Percentiles rank a stretch among this genome's conserved stretches.
Conservation (phyloP, 2,797 vertebrate species). For the Furcifer pardalis region DNA sequence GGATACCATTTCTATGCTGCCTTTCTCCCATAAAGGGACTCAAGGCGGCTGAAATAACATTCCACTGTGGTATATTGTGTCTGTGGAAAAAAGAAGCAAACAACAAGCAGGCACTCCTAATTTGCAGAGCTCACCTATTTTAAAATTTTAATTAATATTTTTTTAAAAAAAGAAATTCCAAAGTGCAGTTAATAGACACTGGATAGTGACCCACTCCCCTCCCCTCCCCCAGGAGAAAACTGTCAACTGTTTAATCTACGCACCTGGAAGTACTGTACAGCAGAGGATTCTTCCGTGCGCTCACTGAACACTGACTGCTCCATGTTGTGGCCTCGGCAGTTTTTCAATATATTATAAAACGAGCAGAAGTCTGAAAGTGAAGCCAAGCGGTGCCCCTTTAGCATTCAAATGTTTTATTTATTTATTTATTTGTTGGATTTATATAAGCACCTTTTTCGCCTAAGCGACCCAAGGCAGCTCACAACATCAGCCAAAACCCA, state of each 20-base stretch:
- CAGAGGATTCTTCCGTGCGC: constrained; percentile 94
- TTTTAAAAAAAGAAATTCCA: not conserved
- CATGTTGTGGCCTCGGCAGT: constrained; percentile 83
- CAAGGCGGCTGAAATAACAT: not conserved
- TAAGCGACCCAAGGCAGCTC: too few species aligned
- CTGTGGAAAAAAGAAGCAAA: not conserved
- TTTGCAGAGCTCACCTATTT: not conserved
- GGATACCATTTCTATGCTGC: not conserved
- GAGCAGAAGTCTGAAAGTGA: constrained; percentile 88
- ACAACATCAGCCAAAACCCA: too few species aligned
- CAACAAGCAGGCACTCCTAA: not conserved
- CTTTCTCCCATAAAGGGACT: too few species aligned
- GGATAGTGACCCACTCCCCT: not conserved
- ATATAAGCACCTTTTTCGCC: too few species aligned
- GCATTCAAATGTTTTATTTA: not conserved
- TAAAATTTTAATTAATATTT: not conserved
- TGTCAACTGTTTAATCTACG: not conserved
- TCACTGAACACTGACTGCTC: constrained; percentile 93
- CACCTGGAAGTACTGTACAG: constrained; percentile 98
- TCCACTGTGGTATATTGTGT: not conserved
- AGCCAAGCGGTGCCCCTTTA: constrained; percentile 15
- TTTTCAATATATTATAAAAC: constrained; percentile 94
- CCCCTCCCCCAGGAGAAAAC: not conserved
- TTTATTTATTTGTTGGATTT: too few species aligned
- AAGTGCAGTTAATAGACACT: not conserved